Evolutionary conservation across 2,888 invertebrate genomes (phyloP), one percentile per base, ranked within the genome.

Genomic region (Cephus spinipes): DNA sequence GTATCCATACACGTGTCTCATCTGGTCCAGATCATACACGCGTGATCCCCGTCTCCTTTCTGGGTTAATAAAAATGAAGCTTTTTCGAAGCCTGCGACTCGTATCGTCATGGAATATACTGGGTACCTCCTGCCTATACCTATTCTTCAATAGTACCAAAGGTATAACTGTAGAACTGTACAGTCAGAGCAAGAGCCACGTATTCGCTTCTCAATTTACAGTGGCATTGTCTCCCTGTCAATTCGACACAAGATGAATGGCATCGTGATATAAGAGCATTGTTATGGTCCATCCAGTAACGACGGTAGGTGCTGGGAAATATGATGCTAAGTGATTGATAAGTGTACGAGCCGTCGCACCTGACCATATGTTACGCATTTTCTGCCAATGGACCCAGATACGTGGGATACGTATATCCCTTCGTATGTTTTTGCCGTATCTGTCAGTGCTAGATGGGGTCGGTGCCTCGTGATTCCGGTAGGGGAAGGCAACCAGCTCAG

Each of bases 271-370:
- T 79, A 82, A 82, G 81, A 80, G 81, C 79, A 76, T 68, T 78
- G 79, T 79, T 78, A 77, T 79, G 73, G 82, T 77, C 77, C 76
- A 78, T 74, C 73, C 79, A 73, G 74, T 55, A 55, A 55, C 55
- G 23, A 9, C 55, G 9, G 55, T 76, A 71, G 36, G 77, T 69
- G 69, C 73, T 74, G n/a, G 30, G 71, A 78, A 80, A 82, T 79
- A 80, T 76, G 73, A 75, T 71, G 74, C 78, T 84, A 85, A 87
- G 84, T 88, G 85, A 88, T 88, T 85, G 88, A 89, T 88, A 87
- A 88, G 85, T 83, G 80, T 81, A 80, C 82, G 81, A 79, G 79
- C 84, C 77, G 82, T 82, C 83, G 80, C 85, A 83, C 83, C 82
- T 84, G 82, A 83, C 83, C 85, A 79, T 86, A 84, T 80, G 81